Percentiles rank a stretch among this genome's conserved stretches.
Evolutionary conservation across 2,113 vertebrate species (phyloP).

Genomic region (Natator depressus): DNA sequence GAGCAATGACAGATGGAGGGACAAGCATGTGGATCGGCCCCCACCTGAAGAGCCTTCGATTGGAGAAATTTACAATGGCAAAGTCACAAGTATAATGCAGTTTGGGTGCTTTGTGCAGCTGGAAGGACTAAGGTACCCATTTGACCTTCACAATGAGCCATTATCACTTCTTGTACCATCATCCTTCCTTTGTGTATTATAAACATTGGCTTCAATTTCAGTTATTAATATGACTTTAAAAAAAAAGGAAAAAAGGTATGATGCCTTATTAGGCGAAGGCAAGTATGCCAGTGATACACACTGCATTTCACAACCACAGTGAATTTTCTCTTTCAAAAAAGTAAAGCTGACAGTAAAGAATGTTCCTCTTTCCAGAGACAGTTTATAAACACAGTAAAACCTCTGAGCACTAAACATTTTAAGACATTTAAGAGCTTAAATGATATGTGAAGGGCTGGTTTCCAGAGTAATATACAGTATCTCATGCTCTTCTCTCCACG

Average conservation of each 20-base stretch:
- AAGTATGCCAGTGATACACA: neutral
- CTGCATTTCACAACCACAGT: neutral
- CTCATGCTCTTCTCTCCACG: neutral
- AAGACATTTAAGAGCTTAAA: neutral
- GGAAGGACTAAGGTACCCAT: conserved; percentile 90
- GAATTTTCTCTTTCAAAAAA: neutral
- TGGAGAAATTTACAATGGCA: conserved; percentile 97
- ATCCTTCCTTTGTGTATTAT: neutral
- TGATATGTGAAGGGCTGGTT: neutral
- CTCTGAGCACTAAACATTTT: neutral
- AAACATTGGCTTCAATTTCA: neutral
- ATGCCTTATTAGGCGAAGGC: neutral
- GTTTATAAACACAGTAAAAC: rapidly evolving
- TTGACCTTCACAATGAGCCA: neutral
- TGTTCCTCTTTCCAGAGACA: neutral
- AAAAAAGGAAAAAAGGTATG: neutral
- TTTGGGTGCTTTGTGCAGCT: conserved; percentile 99
- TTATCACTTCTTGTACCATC: rapidly evolving
- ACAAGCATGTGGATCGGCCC: conserved; percentile 94
- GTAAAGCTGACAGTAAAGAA: rapidly evolving
- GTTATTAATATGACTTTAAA: neutral
- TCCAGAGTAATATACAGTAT: rapidly evolving
- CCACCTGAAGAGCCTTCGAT: conserved; percentile 95
- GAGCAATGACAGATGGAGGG: conserved; percentile 88
- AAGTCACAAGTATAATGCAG: conserved; percentile 99